Conservation (phyloP, 2,888 invertebrate genomes). For the Drosophila barbarae region DNA sequence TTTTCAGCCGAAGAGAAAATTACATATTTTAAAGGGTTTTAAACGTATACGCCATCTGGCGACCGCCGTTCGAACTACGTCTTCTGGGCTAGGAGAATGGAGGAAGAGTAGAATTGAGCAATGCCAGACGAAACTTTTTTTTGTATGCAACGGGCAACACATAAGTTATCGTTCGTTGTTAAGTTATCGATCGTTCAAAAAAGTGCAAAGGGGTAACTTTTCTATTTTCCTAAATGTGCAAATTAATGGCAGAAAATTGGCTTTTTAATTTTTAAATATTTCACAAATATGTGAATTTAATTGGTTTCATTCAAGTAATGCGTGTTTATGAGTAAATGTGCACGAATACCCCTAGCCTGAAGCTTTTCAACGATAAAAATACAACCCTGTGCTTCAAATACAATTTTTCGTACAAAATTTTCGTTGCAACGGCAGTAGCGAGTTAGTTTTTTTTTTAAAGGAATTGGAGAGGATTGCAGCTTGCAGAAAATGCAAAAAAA, state of each 20-base stretch:
- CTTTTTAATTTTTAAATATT: background rate
- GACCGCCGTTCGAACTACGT: too few species aligned
- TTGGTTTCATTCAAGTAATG: background rate
- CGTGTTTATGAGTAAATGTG: background rate
- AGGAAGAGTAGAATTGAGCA: too few species aligned
- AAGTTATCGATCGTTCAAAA: background rate
- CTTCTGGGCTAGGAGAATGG: too few species aligned
- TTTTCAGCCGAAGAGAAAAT: too few species aligned
- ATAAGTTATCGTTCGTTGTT: background rate
- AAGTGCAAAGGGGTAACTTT: background rate
- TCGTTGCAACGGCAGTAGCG: constrained; percentile 14
- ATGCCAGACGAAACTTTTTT: too few species aligned
- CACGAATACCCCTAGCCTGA: constrained; percentile 1
- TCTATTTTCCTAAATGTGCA: background rate
- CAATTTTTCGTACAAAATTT: constrained; percentile 1
- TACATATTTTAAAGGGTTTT: too few species aligned
- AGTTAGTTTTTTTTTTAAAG: background rate
- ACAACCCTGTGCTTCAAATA: constrained; percentile 17
- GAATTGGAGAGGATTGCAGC: background rate
- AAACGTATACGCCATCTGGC: too few species aligned
- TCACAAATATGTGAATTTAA: background rate
- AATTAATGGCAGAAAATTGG: background rate
- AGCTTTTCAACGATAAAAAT: constrained; percentile 12
- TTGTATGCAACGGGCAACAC: too few species aligned
- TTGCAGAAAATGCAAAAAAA: constrained; percentile 6